A percentile compares a stretch with the other conserved stretches of the same genome.
phyloP scores from a whole-genome alignment of 1,140 invertebrate genomes.

The Drosophila suzukii region DNA sequence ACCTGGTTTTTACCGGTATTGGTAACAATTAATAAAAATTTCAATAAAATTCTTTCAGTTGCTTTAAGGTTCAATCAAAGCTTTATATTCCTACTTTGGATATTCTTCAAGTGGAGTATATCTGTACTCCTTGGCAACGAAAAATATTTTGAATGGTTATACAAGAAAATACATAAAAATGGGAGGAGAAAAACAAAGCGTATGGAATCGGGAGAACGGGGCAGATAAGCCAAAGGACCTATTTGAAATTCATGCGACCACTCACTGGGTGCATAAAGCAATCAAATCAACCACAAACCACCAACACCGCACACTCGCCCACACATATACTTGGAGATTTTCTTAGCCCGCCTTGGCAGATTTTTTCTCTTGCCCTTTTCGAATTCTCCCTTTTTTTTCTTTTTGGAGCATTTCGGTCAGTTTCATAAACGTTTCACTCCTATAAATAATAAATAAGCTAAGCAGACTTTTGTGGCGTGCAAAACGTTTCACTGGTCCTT shows the following conservation, averaged over 20 bases:
- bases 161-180: background rate
- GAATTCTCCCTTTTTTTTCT: slow-evolving; percentile 33
- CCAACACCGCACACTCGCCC: slow-evolving; percentile 38
- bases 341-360: slow-evolving; percentile 11
- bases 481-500: slow-evolving; percentile 51
- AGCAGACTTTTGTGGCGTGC: slow-evolving; percentile 74
- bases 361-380: slow-evolving; percentile 12
- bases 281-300: slow-evolving; percentile 82
- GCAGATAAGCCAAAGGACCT: slow-evolving; percentile 40
- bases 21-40: background rate
- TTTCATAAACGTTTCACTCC: slow-evolving; percentile 78
- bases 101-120: background rate
- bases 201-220: background rate
- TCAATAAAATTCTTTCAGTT: no score
- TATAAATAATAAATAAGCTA: slow-evolving; percentile 83
- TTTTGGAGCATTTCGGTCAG: slow-evolving; percentile 56
- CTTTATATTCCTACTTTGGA: background rate
- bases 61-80: background rate
- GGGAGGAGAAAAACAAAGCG: background rate
- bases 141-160: background rate
- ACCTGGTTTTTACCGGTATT: background rate
- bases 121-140: slow-evolving; percentile 4
- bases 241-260: slow-evolving; percentile 83
- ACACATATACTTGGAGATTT: slow-evolving; percentile 27
- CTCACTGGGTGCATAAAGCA: slow-evolving; percentile 84